These are phyloP conservation scores for Tribolium freemani DNA, from an alignment of 2,888 invertebrate genomes.

Conservation along the genomic window DNA sequence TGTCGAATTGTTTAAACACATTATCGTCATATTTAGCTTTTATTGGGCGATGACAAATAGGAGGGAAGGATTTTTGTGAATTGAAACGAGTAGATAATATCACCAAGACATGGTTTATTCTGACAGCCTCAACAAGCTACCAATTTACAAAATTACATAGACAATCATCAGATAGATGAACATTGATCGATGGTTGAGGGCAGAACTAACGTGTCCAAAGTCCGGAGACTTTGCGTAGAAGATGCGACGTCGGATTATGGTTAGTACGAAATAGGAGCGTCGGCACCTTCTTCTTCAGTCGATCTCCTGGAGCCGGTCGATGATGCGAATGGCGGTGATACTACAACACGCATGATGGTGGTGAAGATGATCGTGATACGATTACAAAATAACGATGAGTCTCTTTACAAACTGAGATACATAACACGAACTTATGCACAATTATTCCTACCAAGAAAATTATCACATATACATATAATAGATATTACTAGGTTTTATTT, in stretches of 20 bases:
- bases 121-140: slow-evolving; percentile 69
- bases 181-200: slow-evolving; percentile 58
- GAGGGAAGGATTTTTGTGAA: slow-evolving; percentile 4
- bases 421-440: slow-evolving; percentile 67
- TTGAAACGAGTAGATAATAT: slow-evolving; percentile 56
- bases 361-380: slow-evolving; percentile 50
- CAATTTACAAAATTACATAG: slow-evolving; percentile 76
- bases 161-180: slow-evolving; percentile 45
- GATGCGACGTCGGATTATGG: slow-evolving; percentile 56
- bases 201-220: slow-evolving; percentile 63
- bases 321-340: slow-evolving; percentile 53
- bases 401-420: slow-evolving; percentile 69
- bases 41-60: slow-evolving; percentile 55
- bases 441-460: slow-evolving; percentile 69
- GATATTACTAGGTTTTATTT: slow-evolving; percentile 50
- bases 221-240: slow-evolving; percentile 62
- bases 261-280: slow-evolving; percentile 59
- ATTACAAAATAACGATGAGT: slow-evolving; percentile 58
- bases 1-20: slow-evolving; percentile 52
- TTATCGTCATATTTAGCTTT: slow-evolving; percentile 54
- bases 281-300: slow-evolving; percentile 68
- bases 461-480: slow-evolving; percentile 68
- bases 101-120: slow-evolving; percentile 67
- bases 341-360: slow-evolving; percentile 45
- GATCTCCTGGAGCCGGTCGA: slow-evolving; percentile 58